Evolutionary conservation across 2,113 vertebrate species (phyloP).

Genomic region (Pandion haliaetus): DNA sequence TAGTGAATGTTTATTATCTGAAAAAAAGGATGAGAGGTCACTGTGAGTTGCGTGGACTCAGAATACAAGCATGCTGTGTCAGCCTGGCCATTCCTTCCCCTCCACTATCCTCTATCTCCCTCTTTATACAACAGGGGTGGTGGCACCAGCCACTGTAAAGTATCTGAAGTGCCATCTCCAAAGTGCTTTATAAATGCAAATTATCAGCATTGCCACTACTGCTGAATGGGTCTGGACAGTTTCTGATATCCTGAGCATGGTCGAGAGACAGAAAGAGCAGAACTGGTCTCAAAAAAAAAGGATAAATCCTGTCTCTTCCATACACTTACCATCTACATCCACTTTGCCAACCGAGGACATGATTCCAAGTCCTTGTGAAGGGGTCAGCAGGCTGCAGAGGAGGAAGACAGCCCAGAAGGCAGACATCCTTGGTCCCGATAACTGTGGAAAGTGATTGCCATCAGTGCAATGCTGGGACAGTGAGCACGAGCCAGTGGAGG

Average conservation of each 20-base stretch:
- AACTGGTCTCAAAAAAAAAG: neutral
- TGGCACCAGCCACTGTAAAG: neutral
- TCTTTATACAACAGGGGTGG: neutral
- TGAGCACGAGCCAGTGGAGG: neutral
- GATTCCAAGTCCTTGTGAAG: neutral
- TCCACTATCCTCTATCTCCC: neutral
- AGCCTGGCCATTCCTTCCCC: neutral
- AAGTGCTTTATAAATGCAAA: neutral
- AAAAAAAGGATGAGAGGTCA: neutral
- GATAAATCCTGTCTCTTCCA: neutral
- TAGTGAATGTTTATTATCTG: constrained; percentile 20
- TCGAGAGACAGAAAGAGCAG: neutral
- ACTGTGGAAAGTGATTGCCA: neutral
- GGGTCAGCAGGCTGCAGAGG: constrained; percentile 44
- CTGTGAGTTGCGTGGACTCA: neutral
- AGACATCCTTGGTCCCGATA: neutral
- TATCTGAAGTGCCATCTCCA: neutral
- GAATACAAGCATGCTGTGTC: neutral
- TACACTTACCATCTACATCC: constrained; percentile 33
- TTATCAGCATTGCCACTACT: neutral
- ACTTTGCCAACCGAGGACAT: accelerated
- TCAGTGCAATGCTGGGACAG: neutral
- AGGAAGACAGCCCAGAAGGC: neutral
- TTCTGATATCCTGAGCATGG: neutral
- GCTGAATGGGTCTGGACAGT: neutral